Conservation (phyloP, 2,797 vertebrate genomes). For the Allenopithecus nigroviridis region DNA sequence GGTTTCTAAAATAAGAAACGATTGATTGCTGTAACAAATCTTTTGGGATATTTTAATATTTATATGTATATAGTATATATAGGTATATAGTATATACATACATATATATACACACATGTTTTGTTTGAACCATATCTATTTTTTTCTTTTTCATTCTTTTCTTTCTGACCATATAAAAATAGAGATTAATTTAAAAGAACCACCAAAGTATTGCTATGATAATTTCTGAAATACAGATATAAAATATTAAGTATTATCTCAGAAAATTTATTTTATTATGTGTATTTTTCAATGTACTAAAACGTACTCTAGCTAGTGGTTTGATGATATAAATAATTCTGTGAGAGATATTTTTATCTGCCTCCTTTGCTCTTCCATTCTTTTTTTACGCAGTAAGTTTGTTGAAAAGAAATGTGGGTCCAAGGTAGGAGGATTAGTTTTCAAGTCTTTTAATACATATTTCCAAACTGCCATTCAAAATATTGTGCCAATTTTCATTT, state of each 20-base stretch:
- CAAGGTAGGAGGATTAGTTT: slow-evolving; percentile 11
- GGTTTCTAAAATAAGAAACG: not conserved
- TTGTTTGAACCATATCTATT: not conserved
- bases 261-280: not conserved
- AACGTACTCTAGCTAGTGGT: not conserved
- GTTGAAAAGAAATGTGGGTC: not conserved
- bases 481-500: slow-evolving; percentile 27
- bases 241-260: not conserved
- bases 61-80: not conserved
- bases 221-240: not conserved
- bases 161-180: not conserved
- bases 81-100: not conserved
- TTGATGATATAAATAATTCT: not conserved
- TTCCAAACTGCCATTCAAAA: slow-evolving; percentile 57
- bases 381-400: not conserved
- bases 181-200: not conserved
- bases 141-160: not conserved
- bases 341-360: not conserved
- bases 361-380: not conserved
- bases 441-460: not conserved
- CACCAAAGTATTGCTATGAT: not conserved
- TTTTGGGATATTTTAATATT: not conserved
- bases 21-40: not conserved
- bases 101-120: not conserved
- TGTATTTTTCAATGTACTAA: not conserved